A percentile compares a stretch with the other conserved stretches of the same genome.
These are phyloP conservation scores for Gryllus bimaculatus DNA, from an alignment of 1,140 invertebrate species.

Conservation along the genomic window DNA sequence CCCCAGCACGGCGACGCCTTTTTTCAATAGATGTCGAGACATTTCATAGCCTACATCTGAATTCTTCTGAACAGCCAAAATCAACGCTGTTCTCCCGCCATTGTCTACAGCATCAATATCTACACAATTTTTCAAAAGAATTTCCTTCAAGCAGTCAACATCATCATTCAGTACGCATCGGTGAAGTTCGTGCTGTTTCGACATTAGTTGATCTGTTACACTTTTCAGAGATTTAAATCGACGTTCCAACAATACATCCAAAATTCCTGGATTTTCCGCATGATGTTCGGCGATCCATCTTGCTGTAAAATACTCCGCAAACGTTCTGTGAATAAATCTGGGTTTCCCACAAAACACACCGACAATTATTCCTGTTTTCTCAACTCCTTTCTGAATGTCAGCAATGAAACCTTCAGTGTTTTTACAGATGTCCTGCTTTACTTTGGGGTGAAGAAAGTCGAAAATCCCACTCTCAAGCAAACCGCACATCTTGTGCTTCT, in stretches of 20 bases:
- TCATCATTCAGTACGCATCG: not conserved
- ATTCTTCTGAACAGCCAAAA: not conserved
- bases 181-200: not conserved
- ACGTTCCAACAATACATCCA: not conserved
- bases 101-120: not conserved
- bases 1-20: not conserved
- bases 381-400: not conserved
- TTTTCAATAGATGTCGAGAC: not conserved
- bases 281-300: not conserved
- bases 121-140: not conserved
- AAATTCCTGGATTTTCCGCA: not conserved
- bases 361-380: not conserved
- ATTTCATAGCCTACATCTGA: not conserved
- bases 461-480: not conserved
- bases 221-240: not conserved
- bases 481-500: not conserved
- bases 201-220: not conserved
- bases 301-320: conserved; percentile 7
- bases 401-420: not conserved
- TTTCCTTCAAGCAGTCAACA: not conserved
- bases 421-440: not conserved
- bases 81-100: not conserved
- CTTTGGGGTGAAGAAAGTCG: not conserved
- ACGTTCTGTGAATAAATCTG: conserved; percentile 4
- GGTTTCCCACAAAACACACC: not conserved